Percentiles rank a stretch among this genome's conserved stretches.
Evolutionary conservation across 2,113 vertebrate species (phyloP).

Genomic region (Galemys pyrenaicus): DNA sequence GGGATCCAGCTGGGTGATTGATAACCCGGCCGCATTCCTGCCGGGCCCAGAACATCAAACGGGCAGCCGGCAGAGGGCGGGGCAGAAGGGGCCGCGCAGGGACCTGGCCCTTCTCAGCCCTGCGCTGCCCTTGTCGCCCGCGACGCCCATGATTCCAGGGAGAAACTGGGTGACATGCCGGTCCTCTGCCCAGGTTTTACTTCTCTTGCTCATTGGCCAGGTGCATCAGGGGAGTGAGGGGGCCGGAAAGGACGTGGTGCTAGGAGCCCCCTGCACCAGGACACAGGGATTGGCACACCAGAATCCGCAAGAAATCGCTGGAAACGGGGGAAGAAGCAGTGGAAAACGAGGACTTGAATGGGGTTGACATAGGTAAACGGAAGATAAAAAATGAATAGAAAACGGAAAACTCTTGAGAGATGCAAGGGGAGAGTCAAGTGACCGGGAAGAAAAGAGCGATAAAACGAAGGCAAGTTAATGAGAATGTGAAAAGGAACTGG

Average conservation of each 20-base stretch:
- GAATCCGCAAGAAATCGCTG: neutral
- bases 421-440: neutral
- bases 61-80: slow-evolving; percentile 65
- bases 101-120: neutral
- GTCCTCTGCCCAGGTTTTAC: neutral
- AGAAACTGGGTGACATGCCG: neutral
- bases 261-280: neutral
- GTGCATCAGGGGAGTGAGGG: neutral
- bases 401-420: neutral
- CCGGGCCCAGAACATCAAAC: slow-evolving; percentile 87
- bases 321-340: neutral
- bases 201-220: neutral
- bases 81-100: slow-evolving; percentile 37
- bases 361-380: neutral
- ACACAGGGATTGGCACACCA: neutral
- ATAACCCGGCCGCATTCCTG: slow-evolving; percentile 90
- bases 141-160: neutral
- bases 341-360: neutral
- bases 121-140: neutral
- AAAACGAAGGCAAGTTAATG: neutral
- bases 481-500: neutral
- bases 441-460: no score
- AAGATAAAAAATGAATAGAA: neutral
- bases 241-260: neutral
- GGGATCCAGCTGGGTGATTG: slow-evolving; percentile 91